A percentile compares a stretch with the other conserved stretches of the same genome.
Conservation (phyloP, 2,888 invertebrate species). For the Drosophila paramelanica region DNA sequence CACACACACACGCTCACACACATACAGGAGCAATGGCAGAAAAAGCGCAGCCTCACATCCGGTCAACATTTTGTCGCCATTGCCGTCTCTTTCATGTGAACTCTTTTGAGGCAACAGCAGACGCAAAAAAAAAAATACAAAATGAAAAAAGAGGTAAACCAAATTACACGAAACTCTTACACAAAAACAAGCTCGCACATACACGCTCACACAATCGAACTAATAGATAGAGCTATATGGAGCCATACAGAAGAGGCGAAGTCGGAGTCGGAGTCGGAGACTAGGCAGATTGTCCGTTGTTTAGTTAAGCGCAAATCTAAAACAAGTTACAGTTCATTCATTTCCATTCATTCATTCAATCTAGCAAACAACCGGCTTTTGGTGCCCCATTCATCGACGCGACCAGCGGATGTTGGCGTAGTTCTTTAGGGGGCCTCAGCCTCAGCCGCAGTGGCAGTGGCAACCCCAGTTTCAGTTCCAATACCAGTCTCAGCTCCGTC, state of each 20-base stretch:
- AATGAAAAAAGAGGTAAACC: conserved; percentile 66
- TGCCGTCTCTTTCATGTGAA: conserved; percentile 77
- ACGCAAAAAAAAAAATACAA: conserved; percentile 34
- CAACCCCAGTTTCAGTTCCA: conserved; percentile 12
- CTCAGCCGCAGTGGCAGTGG: not conserved
- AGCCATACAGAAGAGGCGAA: conserved; percentile 4
- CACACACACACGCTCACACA: conserved; percentile 14
- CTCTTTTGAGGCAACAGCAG: conserved; percentile 65
- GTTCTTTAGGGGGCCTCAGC: conserved; percentile 62
- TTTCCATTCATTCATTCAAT: conserved; percentile 65
- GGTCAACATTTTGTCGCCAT: conserved; percentile 82
- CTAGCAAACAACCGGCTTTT: conserved; percentile 54
- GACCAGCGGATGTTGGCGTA: conserved; percentile 73
- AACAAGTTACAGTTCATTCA: conserved; percentile 81
- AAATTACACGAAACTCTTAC: conserved; percentile 71
- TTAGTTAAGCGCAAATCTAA: conserved; percentile 73
- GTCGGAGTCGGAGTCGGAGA: conserved; percentile 21
- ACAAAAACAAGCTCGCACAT: conserved; percentile 39
- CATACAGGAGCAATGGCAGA: conserved; percentile 50
- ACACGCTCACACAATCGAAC: not conserved
- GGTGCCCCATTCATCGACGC: conserved; percentile 65
- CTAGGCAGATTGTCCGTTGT: conserved; percentile 71
- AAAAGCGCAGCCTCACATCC: conserved; percentile 82
- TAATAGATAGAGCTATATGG: not conserved
- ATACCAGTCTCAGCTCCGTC: not conserved